These are phyloP conservation scores for Nipponacmea schrenckii DNA, from an alignment of 2,888 invertebrate species.

Conservation along the genomic window DNA sequence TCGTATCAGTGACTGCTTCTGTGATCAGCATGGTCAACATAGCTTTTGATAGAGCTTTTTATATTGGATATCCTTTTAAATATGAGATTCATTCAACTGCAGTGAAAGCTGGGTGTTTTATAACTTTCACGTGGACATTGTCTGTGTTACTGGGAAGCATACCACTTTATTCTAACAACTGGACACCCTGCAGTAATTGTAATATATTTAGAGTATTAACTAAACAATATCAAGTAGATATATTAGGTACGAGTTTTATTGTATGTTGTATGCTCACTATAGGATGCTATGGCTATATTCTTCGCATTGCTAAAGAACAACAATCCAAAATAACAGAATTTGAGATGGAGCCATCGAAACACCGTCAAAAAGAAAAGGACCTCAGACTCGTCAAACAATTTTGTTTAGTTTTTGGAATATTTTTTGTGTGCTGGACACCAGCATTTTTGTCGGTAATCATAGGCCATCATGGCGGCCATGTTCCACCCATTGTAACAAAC, in stretches of 20 bases:
- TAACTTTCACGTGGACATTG: conserved; percentile 18
- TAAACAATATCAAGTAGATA: conserved; percentile 19
- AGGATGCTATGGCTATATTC: background rate
- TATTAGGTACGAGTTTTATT: conserved; percentile 22
- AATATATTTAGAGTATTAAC: conserved; percentile 18
- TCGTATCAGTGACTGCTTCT: conserved; percentile 7
- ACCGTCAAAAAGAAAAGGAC: background rate
- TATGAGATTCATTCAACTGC: conserved; percentile 22
- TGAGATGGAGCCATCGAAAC: background rate
- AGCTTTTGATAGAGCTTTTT: conserved; percentile 18
- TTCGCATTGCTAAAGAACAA: background rate
- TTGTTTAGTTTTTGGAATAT: conserved; percentile 28
- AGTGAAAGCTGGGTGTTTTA: conserved; percentile 14
- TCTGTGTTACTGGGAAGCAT: conserved; percentile 20
- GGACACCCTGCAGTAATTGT: conserved; percentile 10
- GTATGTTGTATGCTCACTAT: conserved; percentile 6
- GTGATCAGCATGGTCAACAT: conserved; percentile 12
- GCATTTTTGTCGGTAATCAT: conserved; percentile 18
- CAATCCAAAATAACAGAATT: background rate
- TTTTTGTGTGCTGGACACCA: conserved; percentile 29
- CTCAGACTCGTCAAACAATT: conserved; percentile 22
- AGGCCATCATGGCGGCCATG: conserved; percentile 22
- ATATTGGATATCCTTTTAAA: conserved; percentile 23
- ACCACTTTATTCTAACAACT: conserved; percentile 23
- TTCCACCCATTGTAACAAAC: conserved; percentile 11